Evolutionary conservation across 2,113 vertebrate species (phyloP).

Genomic region (Candoia aspera): DNA sequence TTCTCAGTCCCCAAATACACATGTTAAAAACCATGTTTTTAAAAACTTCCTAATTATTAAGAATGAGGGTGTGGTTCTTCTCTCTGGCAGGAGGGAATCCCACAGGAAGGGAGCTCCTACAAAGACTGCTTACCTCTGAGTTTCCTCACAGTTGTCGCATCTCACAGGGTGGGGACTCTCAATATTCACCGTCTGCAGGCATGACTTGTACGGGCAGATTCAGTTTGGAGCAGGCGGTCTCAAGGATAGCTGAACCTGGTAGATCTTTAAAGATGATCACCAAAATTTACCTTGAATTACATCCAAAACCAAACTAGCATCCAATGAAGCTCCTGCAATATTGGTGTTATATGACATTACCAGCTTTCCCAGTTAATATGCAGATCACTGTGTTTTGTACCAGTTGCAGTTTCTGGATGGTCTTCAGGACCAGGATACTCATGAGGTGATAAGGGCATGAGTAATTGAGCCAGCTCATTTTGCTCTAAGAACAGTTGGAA

Average conservation of each 20-base stretch:
- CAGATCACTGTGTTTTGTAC: not conserved
- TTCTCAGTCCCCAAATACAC: not conserved
- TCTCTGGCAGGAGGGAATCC: not conserved
- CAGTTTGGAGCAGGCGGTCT: not conserved
- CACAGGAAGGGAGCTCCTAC: not conserved
- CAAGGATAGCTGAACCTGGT: not conserved
- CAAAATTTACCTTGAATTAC: not conserved
- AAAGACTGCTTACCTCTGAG: not conserved
- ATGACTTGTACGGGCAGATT: not conserved
- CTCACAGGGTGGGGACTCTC: not conserved
- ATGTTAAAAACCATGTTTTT: not conserved
- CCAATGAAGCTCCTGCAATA: not conserved
- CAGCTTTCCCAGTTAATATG: not conserved
- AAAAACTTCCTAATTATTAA: not conserved
- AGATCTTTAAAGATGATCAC: not conserved
- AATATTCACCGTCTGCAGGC: not conserved
- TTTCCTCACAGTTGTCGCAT: not conserved
- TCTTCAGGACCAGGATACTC: not conserved
- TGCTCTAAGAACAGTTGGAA: not conserved
- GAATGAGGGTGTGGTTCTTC: not conserved
- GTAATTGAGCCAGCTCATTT: not conserved
- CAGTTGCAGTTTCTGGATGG: not conserved
- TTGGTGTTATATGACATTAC: not conserved
- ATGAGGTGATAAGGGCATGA: not conserved
- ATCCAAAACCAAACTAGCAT: not conserved